A percentile compares a stretch with the other conserved stretches of the same genome.
Evolutionary conservation across 2,797 vertebrate species (phyloP).

Genomic region (Xenopus petersii): DNA sequence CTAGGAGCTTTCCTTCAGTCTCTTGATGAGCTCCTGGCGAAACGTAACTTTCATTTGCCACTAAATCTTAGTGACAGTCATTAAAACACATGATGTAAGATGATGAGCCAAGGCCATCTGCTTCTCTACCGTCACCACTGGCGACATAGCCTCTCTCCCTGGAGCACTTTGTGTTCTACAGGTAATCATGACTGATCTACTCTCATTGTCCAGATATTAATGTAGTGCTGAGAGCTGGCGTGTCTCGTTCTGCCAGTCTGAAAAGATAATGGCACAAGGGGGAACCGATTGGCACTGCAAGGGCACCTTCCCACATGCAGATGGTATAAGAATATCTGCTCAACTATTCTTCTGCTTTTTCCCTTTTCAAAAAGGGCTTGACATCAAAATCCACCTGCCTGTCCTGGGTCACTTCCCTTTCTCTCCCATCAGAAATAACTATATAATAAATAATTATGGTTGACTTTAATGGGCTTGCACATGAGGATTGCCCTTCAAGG

Average conservation of each 20-base stretch:
- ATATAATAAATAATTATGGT: too few relatives aligned
- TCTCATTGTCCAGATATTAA: slow-evolving; percentile 6
- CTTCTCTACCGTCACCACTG: slow-evolving; percentile 8
- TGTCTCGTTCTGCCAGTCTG: slow-evolving; percentile 16
- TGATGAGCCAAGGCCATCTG: slow-evolving; percentile 2
- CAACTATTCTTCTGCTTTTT: neutral
- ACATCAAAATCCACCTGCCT: neutral
- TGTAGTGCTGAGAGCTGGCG: slow-evolving; percentile 1
- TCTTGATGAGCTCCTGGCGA: neutral
- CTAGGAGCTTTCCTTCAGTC: neutral
- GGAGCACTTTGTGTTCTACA: slow-evolving; percentile 10
- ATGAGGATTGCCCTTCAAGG: too few relatives aligned
- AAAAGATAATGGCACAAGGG: neutral
- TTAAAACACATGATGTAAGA: neutral
- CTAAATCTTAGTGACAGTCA: slow-evolving; percentile 25
- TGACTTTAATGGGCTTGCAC: too few relatives aligned
- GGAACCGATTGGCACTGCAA: neutral
- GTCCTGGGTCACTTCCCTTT: too few relatives aligned
- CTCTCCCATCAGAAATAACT: too few relatives aligned
- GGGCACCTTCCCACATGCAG: slow-evolving; percentile 17
- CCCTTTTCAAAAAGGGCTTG: neutral
- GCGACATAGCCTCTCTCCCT: neutral
- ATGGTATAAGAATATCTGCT: neutral
- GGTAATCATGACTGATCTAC: slow-evolving; percentile 16
- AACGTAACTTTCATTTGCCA: neutral